A percentile compares a stretch with the other conserved stretches of the same genome.
Conservation (phyloP, 2,888 invertebrate genomes). For the Scaptomyza reducta region DNA sequence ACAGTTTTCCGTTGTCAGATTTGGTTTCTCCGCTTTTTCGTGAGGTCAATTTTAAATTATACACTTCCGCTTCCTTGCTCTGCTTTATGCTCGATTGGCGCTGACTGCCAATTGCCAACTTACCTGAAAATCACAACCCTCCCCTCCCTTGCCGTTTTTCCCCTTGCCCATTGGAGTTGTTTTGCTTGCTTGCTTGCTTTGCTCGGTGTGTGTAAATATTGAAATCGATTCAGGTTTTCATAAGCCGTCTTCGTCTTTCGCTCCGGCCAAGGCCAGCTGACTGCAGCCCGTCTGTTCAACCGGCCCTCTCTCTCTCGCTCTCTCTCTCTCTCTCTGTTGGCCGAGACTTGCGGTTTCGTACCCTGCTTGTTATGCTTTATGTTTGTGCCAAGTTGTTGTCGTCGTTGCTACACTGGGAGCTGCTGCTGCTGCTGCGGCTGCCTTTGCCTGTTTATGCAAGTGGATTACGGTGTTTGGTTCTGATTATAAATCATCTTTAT, state of each 20-base stretch:
- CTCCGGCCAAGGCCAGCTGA: conserved; percentile 35
- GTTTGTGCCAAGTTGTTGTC: conserved; percentile 70
- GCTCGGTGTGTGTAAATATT: conserved; percentile 68
- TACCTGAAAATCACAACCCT: neutral
- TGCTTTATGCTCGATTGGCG: conserved; percentile 74
- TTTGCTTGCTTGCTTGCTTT: conserved; percentile 28
- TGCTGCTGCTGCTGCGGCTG: conserved; percentile 20
- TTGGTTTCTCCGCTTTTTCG: conserved; percentile 14
- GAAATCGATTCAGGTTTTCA: conserved; percentile 77
- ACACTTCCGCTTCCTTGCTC: conserved; percentile 76
- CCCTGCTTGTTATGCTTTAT: conserved; percentile 70
- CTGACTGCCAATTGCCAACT: conserved; percentile 26
- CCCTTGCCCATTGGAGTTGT: neutral
- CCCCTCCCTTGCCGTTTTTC: too few species aligned
- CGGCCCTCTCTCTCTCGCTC: neutral
- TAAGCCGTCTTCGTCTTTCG: conserved; percentile 39
- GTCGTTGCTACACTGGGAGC: neutral
- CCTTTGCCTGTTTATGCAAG: conserved; percentile 76
- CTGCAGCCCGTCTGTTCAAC: conserved; percentile 45
- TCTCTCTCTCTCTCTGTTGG: conserved; percentile 9
- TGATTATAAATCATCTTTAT: conserved; percentile 81
- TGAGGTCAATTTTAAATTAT: conserved; percentile 78
- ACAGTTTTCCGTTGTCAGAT: conserved; percentile 26
- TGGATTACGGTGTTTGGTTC: conserved; percentile 80
- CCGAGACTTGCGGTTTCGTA: conserved; percentile 49